phyloP scores from a whole-genome alignment of 2,888 invertebrate species.

The Lingula anatina region DNA sequence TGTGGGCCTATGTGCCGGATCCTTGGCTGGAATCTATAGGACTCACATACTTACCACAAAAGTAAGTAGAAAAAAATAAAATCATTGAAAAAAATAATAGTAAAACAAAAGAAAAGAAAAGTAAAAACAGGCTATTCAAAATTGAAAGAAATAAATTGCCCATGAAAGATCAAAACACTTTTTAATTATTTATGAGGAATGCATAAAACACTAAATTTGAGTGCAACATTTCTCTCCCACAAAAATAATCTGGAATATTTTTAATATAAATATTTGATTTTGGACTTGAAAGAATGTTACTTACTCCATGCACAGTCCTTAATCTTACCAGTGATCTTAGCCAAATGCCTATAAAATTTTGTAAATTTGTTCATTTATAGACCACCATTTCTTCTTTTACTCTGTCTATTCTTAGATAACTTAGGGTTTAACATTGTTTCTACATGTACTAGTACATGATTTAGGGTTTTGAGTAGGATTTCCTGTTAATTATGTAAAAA shows the following conservation, averaged over 20 bases:
- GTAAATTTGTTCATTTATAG: too few species aligned
- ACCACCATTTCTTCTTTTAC: background rate
- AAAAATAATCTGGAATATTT: too few species aligned
- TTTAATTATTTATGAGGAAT: too few species aligned
- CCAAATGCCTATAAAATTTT: too few species aligned
- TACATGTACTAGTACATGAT: background rate
- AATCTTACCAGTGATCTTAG: too few species aligned
- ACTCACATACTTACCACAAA: conserved; percentile 73
- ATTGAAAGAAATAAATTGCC: too few species aligned
- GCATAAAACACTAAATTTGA: too few species aligned
- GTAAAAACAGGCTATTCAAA: background rate
- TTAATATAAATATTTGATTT: too few species aligned
- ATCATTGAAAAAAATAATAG: background rate
- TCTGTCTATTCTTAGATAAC: background rate
- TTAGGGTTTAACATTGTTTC: background rate
- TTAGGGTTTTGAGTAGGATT: background rate
- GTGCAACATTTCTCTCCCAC: too few species aligned
- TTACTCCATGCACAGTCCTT: too few species aligned
- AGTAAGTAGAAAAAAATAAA: conserved; percentile 53
- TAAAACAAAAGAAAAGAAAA: background rate
- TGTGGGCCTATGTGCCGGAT: conserved; percentile 82
- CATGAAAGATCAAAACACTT: too few species aligned
- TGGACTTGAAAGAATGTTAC: too few species aligned
- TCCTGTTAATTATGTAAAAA: background rate
- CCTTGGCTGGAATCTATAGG: conserved; percentile 64